A percentile compares a stretch with the other conserved stretches of the same genome.
These are phyloP conservation scores for Crotalus helleri DNA, from an alignment of 2,113 vertebrate genomes.

Conservation along the genomic window DNA sequence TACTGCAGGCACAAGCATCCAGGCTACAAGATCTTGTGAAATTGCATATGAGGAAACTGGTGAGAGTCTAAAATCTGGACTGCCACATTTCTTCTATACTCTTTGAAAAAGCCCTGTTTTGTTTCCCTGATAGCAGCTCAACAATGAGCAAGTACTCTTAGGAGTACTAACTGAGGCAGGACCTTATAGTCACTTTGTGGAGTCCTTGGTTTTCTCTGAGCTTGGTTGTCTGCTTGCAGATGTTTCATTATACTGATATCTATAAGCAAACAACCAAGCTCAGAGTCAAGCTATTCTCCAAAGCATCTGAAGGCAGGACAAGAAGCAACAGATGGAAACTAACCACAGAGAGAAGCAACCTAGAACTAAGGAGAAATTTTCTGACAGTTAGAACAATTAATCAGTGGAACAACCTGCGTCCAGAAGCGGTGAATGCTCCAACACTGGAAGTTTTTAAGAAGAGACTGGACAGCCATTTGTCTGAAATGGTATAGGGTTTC, in stretches of 20 bases:
- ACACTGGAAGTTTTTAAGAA: no score
- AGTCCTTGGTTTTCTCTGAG: background rate
- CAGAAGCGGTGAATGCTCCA: no score
- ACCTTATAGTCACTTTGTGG: background rate
- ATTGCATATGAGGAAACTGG: background rate
- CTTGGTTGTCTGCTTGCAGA: background rate
- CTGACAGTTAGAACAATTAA: no score
- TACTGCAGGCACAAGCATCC: background rate
- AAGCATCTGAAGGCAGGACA: no score
- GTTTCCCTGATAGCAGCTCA: background rate
- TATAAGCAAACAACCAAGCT: background rate
- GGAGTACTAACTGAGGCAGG: no score
- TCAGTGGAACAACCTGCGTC: no score
- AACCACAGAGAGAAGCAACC: no score
- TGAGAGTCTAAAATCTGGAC: background rate
- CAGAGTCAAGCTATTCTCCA: background rate
- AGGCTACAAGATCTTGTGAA: background rate
- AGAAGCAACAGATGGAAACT: no score
- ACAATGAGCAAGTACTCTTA: background rate
- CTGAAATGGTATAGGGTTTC: no score
- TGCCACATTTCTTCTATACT: background rate
- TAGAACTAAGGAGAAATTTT: no score
- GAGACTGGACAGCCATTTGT: no score
- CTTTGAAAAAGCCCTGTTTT: background rate
- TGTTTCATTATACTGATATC: background rate